A percentile compares a stretch with the other conserved stretches of the same genome.
phyloP scores from a whole-genome alignment of 1,140 invertebrate species.

The Zeugodacus cucurbitae region DNA sequence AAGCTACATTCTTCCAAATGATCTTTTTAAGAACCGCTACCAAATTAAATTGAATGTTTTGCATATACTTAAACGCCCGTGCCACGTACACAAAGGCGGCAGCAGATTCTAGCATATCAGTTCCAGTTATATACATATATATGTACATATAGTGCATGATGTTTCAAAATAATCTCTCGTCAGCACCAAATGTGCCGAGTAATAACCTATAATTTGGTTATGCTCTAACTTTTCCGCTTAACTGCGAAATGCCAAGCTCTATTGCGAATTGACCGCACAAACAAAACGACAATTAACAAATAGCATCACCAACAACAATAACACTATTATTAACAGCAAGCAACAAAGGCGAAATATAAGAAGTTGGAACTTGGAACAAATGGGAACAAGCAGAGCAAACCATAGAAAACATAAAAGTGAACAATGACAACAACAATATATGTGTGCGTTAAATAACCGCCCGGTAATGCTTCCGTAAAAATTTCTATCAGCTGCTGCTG shows the following conservation, averaged over 20 bases:
- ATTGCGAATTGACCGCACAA: background rate
- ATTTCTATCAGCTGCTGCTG: background rate
- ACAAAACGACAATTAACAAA: background rate
- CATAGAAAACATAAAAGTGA: background rate
- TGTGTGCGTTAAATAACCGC: background rate
- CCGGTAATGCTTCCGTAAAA: conserved; percentile 4
- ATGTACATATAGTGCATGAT: no score
- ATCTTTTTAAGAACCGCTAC: background rate
- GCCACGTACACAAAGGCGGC: background rate
- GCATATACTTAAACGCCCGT: background rate
- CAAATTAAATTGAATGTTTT: background rate
- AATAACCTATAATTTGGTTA: background rate
- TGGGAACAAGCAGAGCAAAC: background rate
- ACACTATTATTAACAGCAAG: background rate
- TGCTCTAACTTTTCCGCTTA: background rate
- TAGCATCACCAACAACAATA: background rate
- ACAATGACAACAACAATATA: background rate
- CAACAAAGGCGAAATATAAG: background rate
- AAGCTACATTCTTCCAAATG: background rate
- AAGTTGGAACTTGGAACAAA: background rate
- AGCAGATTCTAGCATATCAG: background rate
- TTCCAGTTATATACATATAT: no score
- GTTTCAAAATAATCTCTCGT: background rate
- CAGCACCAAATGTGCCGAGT: background rate
- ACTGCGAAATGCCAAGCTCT: background rate